Conservation (phyloP, 2,888 invertebrate species). For the Lepidochrysops patricia region DNA sequence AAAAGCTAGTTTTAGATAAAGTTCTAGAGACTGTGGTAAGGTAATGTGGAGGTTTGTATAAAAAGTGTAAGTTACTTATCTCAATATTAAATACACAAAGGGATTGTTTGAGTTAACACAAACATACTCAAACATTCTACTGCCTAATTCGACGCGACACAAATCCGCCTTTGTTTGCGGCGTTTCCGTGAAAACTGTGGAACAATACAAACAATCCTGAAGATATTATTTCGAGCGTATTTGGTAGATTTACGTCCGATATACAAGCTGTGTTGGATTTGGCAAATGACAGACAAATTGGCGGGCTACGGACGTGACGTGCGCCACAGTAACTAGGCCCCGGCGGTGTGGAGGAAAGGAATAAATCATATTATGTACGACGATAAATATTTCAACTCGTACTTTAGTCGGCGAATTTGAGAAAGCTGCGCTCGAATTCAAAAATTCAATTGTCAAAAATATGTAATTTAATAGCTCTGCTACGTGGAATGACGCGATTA, state of each 20-base stretch:
- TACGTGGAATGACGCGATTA: too few species aligned
- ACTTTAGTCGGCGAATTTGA: background rate
- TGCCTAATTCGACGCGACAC: background rate
- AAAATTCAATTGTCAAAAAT: conserved; percentile 3
- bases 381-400: conserved; percentile 6
- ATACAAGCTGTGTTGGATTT: conserved; percentile 51
- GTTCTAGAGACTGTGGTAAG: too few species aligned
- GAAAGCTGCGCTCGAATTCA: background rate
- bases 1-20: too few species aligned
- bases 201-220: background rate
- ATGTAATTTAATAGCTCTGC: background rate
- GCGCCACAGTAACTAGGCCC: conserved; percentile 28
- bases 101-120: too few species aligned
- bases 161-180: background rate
- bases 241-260: conserved; percentile 32
- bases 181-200: background rate
- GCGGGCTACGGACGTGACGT: conserved; percentile 51
- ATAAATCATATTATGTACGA: conserved; percentile 8
- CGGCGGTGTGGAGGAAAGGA: conserved; percentile 13
- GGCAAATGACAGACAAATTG: conserved; percentile 62
- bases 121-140: background rate
- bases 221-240: conserved; percentile 16
- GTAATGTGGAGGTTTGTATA: too few species aligned
- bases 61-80: too few species aligned
- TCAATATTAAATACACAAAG: too few species aligned